Base-by-base conservation (phyloP, 2,113 vertebrate genomes). In the Alouatta palliata region DNA sequence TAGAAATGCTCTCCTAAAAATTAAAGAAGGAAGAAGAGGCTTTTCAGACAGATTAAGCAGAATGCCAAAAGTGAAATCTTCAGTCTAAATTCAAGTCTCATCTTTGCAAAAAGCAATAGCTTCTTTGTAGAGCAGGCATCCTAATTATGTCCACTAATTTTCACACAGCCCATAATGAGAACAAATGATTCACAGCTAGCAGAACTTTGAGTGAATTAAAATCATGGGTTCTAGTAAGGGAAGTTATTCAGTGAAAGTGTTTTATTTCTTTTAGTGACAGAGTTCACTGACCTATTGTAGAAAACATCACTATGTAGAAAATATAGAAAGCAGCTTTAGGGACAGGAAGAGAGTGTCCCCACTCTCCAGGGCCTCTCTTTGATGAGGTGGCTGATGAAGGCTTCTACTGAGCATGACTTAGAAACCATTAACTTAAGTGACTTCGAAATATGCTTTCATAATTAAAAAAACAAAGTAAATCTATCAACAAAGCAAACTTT, bases 181-280 rank as follows among this genome's bases (percentile, higher is more conserved):
- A 97, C 21, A 40, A 98, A 91, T 97, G 92, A 95, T 90, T 96
- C 87, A 45, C 17, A 96, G 25, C 32, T 95, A 89, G 90, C 58
- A 97, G 85, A 87, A 64, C 37, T 97, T 77, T 66, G 95, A 97
- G 54, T 93, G 83, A 95, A 86, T 20, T 91, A 79, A 97, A 98
- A 87, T 92, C 79, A 58, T 76, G 58, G 40, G 17, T 80, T 91
- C 17, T 45, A 94, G 54, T 27, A 94, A 92, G 70, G 27, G 32
- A 87, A 75, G 52, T 32, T 79, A 58, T 76, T 92, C 30, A 45
- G 19, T 77, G 35, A 77, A 66, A 85, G 82, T 21, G 20, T 96
- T 95, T 93, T 25, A 32, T 6, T 83, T 80, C 77, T 71, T 27
- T 90, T 73, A n/a, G 16, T 92, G 84, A 87, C 64, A 7, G 20